phyloP scores from a whole-genome alignment of 2,113 vertebrate genomes.

The Nestor notabilis region DNA sequence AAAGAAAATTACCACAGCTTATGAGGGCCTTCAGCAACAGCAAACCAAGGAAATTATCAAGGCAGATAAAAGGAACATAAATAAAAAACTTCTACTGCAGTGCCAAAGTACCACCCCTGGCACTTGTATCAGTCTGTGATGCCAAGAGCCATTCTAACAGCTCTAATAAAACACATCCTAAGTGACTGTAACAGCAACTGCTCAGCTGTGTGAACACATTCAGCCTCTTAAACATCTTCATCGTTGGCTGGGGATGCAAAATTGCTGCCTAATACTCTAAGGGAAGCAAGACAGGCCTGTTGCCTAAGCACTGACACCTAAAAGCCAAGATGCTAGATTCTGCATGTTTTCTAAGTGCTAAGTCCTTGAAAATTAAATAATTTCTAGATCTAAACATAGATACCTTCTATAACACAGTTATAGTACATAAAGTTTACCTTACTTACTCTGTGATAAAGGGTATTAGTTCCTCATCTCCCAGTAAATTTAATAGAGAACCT shows the following conservation, averaged over 20 bases:
- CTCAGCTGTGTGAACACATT: neutral
- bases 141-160: neutral
- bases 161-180: neutral
- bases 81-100: neutral
- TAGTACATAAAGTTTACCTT: neutral
- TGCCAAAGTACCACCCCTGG: neutral
- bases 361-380: neutral
- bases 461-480: neutral
- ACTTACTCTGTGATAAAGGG: accelerated
- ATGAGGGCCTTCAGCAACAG: neutral
- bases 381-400: neutral
- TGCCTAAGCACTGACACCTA: neutral
- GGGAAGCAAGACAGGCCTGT: neutral
- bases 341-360: neutral
- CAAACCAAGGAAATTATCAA: neutral
- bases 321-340: neutral
- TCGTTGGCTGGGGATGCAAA: neutral
- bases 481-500: neutral
- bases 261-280: neutral
- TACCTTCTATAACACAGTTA: neutral
- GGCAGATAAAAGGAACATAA: neutral
- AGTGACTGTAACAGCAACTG: neutral
- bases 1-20: neutral
- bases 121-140: neutral
- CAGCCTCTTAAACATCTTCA: neutral